Base-by-base conservation (phyloP, 2,113 vertebrate species). In the Caranx melampygus region DNA sequence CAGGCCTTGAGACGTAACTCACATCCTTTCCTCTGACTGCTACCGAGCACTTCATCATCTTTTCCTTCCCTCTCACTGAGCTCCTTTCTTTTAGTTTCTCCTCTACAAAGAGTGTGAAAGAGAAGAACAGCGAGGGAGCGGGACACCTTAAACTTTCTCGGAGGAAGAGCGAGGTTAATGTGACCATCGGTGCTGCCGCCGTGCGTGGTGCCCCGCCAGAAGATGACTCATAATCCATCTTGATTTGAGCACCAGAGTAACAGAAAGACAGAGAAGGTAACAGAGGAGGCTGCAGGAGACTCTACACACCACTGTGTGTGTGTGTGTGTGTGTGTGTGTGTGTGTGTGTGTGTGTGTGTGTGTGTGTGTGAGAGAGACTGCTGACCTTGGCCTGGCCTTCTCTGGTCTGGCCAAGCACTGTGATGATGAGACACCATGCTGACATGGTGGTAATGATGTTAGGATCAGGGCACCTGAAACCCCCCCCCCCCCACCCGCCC, bases 401-500 rank as follows among this genome's bases (percentile, higher is more conserved):
- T 37, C 74, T 37, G 37, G 20, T 65, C 51, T 55, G 72, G 31
- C 71, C 68, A 55, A 68, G 65, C 47, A 55, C 63, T 40, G 60
- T 77, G 67, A 82, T 70, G 76, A 76, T 52, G 67, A 84, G 62
- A 40, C 21, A 35, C 75, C 67, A 0, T 79, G 70, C 21, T 57
- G 63, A 73, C 52, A 64, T 58, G 78, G 44, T 44, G 45, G 65
- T 84, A 86, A 89, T 82, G 65, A 62, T 34, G 15, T 85, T 68
- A 76, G 59, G 31, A 66, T 67, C 63, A 34, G 68, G 58, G 14
- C 83, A 75, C 72, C 78, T 75, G 83, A 58, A 61, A 40, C 69
- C n/a, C 75, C 3, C 0, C 18, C 34, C 4, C 21, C 16, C 12
- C n/a, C n/a, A n/a, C n/a, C n/a, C n/a, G n/a, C n/a, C n/a, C n/a